Evolutionary conservation across 1,140 invertebrate species (phyloP).

Genomic region (Drosophila triauraria): DNA sequence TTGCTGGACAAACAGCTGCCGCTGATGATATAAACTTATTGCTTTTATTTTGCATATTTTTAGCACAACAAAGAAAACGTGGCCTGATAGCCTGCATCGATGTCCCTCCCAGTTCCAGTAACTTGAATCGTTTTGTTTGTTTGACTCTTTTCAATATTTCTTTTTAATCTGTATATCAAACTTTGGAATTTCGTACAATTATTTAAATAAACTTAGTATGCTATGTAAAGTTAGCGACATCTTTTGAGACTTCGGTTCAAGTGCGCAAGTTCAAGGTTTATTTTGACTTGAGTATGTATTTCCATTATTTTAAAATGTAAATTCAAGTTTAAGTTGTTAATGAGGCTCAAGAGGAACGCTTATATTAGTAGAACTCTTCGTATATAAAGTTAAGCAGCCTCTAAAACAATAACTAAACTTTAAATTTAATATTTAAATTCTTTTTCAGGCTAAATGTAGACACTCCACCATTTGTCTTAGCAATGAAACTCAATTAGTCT

Average conservation of each 20-base stretch:
- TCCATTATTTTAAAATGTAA: neutral
- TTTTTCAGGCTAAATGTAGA: neutral
- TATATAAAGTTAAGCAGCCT: neutral
- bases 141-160: slow-evolving; percentile 32
- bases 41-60: slow-evolving; percentile 16
- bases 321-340: neutral
- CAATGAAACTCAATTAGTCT: neutral
- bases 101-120: slow-evolving; percentile 36
- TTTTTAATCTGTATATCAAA: slow-evolving; percentile 37
- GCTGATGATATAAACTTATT: neutral
- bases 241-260: slow-evolving; percentile 4
- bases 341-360: neutral
- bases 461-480: neutral
- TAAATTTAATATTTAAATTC: neutral
- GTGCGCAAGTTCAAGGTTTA: neutral
- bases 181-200: slow-evolving; percentile 47
- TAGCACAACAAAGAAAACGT: slow-evolving; percentile 79
- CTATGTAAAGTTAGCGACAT: slow-evolving; percentile 33
- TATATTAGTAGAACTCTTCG: slow-evolving; percentile 1
- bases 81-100: slow-evolving; percentile 38
- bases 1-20: slow-evolving; percentile 23
- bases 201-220: slow-evolving; percentile 55
- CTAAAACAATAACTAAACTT: neutral
- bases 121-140: slow-evolving; percentile 34
- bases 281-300: neutral